phyloP scores from a whole-genome alignment of 2,797 vertebrate genomes.

The Sebastes wilsoni region DNA sequence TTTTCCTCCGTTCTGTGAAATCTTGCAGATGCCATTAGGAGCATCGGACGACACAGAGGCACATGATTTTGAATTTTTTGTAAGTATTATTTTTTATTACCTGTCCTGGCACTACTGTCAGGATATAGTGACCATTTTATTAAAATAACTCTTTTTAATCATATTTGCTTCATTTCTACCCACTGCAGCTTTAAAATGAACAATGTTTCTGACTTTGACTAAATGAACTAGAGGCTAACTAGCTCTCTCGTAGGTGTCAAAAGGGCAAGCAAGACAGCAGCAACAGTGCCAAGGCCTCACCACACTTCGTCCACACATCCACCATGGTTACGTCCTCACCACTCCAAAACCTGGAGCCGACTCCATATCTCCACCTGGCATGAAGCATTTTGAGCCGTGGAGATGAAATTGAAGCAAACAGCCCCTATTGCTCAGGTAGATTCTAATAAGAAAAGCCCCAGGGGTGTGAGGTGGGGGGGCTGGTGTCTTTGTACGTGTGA shows the following conservation, averaged over 20 bases:
- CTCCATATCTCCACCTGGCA: slow-evolving; percentile 34
- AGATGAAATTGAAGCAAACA: slow-evolving; percentile 35
- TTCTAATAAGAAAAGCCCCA: slow-evolving; percentile 39
- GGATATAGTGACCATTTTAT: too few relatives aligned
- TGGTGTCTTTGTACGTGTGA: neutral
- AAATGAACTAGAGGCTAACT: neutral
- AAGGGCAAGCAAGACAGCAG: neutral
- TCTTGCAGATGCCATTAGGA: too few relatives aligned
- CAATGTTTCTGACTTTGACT: neutral
- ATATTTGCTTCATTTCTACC: too few relatives aligned
- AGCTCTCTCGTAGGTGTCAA: neutral
- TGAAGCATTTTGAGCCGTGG: slow-evolving; percentile 8
- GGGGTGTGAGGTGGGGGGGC: slow-evolving; percentile 14
- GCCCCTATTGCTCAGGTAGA: slow-evolving; percentile 33
- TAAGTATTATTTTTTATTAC: too few relatives aligned
- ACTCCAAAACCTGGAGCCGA: slow-evolving; percentile 14
- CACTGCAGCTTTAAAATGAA: neutral
- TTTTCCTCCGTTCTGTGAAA: too few relatives aligned
- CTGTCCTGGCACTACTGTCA: too few relatives aligned
- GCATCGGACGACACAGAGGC: too few relatives aligned
- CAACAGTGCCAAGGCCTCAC: neutral
- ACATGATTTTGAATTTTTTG: too few relatives aligned
- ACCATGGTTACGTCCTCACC: neutral
- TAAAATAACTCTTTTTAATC: too few relatives aligned
- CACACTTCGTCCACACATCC: neutral